Evolutionary conservation across 2,797 vertebrate species (phyloP).

Genomic region (Platalea minor): DNA sequence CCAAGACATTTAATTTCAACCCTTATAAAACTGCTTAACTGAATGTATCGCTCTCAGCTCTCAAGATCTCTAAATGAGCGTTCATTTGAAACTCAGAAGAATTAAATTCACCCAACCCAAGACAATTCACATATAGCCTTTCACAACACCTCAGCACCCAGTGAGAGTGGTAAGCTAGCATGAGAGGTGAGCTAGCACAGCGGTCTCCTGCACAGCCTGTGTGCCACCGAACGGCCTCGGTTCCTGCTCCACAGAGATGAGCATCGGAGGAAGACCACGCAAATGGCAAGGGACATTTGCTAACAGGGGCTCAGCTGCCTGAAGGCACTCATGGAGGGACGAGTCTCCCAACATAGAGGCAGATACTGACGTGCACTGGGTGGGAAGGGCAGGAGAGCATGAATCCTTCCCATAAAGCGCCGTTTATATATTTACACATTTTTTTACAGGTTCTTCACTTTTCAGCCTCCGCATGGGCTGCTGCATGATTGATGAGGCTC

Average conservation of each 20-base stretch:
- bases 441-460: neutral
- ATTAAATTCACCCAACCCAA: neutral
- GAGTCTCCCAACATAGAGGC: neutral
- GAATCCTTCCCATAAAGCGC: neutral
- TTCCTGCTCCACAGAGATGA: neutral
- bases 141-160: neutral
- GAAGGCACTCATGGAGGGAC: neutral
- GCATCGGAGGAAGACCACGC: neutral
- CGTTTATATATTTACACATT: neutral
- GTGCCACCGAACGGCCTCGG: accelerated
- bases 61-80: neutral
- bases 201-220: accelerated
- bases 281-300: neutral
- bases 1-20: neutral
- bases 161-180: too few species aligned
- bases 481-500: constrained; percentile 18
- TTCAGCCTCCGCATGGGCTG: neutral
- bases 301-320: neutral
- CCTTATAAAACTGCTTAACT: neutral
- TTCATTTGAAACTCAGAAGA: neutral
- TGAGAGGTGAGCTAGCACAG: accelerated
- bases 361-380: accelerated
- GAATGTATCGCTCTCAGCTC: neutral
- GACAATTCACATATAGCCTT: neutral
- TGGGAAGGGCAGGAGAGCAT: neutral